Percentiles rank a stretch among this genome's conserved stretches.
These are phyloP conservation scores for Philypnodon macrostomus DNA, from an alignment of 2,797 vertebrate genomes.

Conservation along the genomic window DNA sequence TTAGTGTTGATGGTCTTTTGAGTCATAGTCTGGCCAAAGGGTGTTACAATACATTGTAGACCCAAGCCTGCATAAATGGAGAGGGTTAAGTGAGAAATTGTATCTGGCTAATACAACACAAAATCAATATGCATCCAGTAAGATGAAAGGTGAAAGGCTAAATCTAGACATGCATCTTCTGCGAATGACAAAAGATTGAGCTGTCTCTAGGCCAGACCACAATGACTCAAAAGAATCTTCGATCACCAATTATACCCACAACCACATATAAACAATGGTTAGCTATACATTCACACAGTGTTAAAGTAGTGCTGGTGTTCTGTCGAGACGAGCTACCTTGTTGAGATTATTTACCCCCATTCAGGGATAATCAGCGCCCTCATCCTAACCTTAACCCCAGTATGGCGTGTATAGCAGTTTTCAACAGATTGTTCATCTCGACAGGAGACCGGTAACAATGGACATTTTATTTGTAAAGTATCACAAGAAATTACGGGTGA, in stretches of 20 bases:
- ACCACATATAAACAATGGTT: constrained; percentile 8
- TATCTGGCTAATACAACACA: no score
- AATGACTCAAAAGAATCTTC: constrained; percentile 50
- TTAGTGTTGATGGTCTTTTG: constrained; percentile 28
- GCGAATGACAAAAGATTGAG: constrained; percentile 32
- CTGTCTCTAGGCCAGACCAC: constrained; percentile 59
- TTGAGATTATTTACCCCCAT: no score
- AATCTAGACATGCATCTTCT: neutral
- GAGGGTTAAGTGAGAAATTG: neutral
- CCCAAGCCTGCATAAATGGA: neutral
- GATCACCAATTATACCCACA: constrained; percentile 20
- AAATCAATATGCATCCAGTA: no score
- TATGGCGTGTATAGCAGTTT: no score
- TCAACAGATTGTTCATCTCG: no score
- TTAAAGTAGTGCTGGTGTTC: no score
- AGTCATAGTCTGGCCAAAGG: constrained; percentile 26
- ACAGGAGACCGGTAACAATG: no score
- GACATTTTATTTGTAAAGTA: no score
- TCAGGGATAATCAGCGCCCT: no score
- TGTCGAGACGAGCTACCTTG: no score
- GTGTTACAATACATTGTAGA: neutral
- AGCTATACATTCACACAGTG: constrained; percentile 19
- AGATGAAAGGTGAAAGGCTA: neutral
- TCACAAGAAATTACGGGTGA: no score
- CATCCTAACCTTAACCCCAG: no score